phyloP scores from a whole-genome alignment of 1,140 invertebrate species.

The Drosophila asahinai region DNA sequence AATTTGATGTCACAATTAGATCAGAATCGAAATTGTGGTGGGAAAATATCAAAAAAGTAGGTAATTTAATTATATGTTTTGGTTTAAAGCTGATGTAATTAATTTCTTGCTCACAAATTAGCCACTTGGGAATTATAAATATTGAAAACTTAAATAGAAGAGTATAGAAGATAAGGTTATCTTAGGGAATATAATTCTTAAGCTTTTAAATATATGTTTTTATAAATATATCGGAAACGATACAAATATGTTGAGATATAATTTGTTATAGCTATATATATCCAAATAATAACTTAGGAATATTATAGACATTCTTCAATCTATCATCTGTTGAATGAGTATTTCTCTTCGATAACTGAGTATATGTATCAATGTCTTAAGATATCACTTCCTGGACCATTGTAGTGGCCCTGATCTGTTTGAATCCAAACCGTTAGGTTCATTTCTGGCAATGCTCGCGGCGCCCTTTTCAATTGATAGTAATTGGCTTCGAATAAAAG shows the following conservation, averaged over 20 bases:
- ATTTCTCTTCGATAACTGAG: too few species aligned
- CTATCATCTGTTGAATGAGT: too few species aligned
- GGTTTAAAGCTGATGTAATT: background rate
- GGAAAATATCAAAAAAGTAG: background rate
- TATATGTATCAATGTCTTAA: background rate
- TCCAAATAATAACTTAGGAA: background rate
- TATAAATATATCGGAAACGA: too few species aligned
- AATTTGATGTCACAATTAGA: slow-evolving; percentile 14
- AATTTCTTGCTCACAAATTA: background rate
- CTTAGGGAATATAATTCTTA: too few species aligned
- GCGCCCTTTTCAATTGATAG: slow-evolving; percentile 70
- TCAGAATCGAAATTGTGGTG: slow-evolving; percentile 10
- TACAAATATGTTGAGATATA: too few species aligned
- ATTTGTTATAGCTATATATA: too few species aligned
- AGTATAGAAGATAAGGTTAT: background rate
- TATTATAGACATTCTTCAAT: too few species aligned
- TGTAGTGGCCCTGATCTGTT: slow-evolving; percentile 23
- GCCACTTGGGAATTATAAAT: background rate
- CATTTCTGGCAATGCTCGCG: slow-evolving; percentile 39
- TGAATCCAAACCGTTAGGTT: slow-evolving; percentile 19
- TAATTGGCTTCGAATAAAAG: slow-evolving; percentile 65
- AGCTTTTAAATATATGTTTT: background rate
- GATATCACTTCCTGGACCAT: background rate
- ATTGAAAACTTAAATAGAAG: background rate
- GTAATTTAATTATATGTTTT: background rate